These are phyloP conservation scores for Helicoverpa zea DNA, from an alignment of 1,140 invertebrate species.

Conservation along the genomic window DNA sequence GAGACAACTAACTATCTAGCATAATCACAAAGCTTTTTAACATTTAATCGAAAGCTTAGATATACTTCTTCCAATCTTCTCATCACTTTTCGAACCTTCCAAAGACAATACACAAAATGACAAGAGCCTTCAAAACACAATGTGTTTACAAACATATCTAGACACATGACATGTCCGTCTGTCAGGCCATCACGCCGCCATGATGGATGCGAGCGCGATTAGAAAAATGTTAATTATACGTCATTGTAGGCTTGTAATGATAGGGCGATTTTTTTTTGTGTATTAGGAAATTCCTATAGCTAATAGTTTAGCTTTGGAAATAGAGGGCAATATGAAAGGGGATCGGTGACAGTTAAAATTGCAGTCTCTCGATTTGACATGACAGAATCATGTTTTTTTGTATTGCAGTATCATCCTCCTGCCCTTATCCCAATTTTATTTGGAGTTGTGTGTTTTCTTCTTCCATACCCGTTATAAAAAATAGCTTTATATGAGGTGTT, in stretches of 20 bases:
- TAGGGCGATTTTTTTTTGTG: background rate
- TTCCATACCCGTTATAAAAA: background rate
- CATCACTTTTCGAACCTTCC: background rate
- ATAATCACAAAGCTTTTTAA: too few species aligned
- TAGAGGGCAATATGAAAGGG: too few species aligned
- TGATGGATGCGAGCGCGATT: constrained; percentile 50
- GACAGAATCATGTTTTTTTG: too few species aligned
- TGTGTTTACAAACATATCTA: constrained; percentile 51
- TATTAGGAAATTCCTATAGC: background rate
- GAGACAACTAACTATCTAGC: too few species aligned
- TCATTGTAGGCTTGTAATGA: constrained; percentile 9
- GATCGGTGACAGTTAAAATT: too few species aligned
- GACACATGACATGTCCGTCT: constrained; percentile 45
- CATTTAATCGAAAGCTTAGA: background rate
- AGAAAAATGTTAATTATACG: constrained; percentile 52
- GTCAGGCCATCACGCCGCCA: constrained; percentile 38
- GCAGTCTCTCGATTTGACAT: too few species aligned
- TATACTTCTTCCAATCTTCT: background rate
- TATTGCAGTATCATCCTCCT: too few species aligned
- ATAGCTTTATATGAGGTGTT: background rate
- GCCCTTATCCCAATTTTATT: too few species aligned
- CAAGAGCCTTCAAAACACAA: constrained; percentile 57
- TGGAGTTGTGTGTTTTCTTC: too few species aligned
- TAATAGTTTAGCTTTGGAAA: too few species aligned
- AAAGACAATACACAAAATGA: constrained; percentile 22